A percentile compares a stretch with the other conserved stretches of the same genome.
Evolutionary conservation across 2,888 invertebrate species (phyloP).

Genomic region (Drosophila fulvimacula): DNA sequence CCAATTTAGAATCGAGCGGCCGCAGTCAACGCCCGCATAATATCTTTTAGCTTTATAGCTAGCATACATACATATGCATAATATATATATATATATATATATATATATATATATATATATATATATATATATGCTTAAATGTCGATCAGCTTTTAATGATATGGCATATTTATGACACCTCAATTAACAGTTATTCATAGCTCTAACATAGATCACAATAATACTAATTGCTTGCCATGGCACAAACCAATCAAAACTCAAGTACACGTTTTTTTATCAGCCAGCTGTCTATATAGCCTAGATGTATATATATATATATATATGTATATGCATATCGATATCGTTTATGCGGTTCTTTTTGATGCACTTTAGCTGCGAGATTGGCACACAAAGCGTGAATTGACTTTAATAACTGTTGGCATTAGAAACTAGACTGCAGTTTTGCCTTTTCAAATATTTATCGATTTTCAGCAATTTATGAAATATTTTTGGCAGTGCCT

Average conservation of each 20-base stretch:
- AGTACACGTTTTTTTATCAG: slow-evolving; percentile 29
- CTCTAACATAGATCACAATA: slow-evolving; percentile 42
- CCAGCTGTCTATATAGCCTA: slow-evolving; percentile 6
- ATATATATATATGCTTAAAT: not conserved
- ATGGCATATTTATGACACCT: slow-evolving; percentile 56
- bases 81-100: not conserved
- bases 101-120: not conserved
- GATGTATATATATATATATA: not conserved
- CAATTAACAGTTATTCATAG: slow-evolving; percentile 54
- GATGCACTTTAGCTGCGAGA: slow-evolving; percentile 16
- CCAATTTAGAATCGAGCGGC: slow-evolving; percentile 38
- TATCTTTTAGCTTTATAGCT: slow-evolving; percentile 6
- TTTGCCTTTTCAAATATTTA: not conserved
- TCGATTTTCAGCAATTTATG: not conserved
- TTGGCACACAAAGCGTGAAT: slow-evolving; percentile 8
- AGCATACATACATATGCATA: not conserved
- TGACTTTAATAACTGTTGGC: slow-evolving; percentile 2
- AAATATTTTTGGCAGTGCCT: not conserved
- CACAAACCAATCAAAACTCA: slow-evolving; percentile 35
- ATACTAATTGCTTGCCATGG: slow-evolving; percentile 59
- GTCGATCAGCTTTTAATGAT: slow-evolving; percentile 37
- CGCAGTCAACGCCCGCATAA: slow-evolving; percentile 55
- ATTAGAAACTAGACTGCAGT: not conserved
- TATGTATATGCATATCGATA: not conserved
- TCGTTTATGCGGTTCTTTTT: slow-evolving; percentile 37